Evolutionary conservation across 2,113 vertebrate genomes (phyloP).

Genomic region (Alouatta palliata): DNA sequence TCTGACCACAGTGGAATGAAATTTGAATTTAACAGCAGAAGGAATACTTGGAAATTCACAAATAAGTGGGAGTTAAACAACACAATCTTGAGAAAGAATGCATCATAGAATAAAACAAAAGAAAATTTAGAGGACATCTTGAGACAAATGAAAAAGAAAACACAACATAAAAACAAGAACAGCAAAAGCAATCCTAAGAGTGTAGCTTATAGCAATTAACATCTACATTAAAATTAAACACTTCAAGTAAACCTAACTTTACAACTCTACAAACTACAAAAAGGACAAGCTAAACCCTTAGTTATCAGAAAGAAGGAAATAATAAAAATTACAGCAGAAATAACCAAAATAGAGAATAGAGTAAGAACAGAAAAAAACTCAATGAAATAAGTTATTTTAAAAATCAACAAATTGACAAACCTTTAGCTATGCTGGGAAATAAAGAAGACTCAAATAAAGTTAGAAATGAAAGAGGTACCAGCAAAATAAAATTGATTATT

Average conservation of each 20-base stretch:
- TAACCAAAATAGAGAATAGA: not conserved
- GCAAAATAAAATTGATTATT: not conserved
- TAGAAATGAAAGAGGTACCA: not conserved
- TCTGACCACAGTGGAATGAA: not conserved
- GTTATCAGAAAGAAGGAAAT: not conserved
- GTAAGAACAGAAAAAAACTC: not conserved
- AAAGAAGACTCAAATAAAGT: not conserved
- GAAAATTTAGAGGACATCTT: not conserved
- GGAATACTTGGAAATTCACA: not conserved
- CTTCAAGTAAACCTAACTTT: not conserved
- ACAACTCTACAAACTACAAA: not conserved
- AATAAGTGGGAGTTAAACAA: not conserved
- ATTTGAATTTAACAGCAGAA: not conserved
- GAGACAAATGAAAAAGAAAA: not conserved
- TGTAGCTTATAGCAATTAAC: not conserved
- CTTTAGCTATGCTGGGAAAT: not conserved
- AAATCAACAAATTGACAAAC: not conserved
- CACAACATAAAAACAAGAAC: not conserved
- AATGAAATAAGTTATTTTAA: not conserved
- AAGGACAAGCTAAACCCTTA: not conserved
- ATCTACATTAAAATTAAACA: not conserved
- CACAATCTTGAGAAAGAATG: not conserved
- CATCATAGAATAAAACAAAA: not conserved
- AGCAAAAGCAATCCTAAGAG: not conserved
- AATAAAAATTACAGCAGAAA: not conserved